Percentiles rank a stretch among this genome's conserved stretches.
Evolutionary conservation across 2,888 invertebrate genomes (phyloP).

Genomic region (Ypsolopha scabrella): DNA sequence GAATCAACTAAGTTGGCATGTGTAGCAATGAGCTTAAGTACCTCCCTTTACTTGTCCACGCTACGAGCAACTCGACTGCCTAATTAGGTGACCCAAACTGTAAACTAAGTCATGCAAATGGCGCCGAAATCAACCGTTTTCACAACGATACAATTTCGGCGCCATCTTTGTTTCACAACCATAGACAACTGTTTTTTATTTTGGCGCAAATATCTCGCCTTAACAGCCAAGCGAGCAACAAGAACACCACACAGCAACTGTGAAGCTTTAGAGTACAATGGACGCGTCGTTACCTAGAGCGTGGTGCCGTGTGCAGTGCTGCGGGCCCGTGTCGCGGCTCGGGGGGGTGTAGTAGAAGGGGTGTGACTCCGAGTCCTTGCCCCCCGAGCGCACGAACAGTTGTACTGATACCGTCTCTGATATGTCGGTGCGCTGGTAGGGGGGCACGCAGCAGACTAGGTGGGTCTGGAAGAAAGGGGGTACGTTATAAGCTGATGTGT

Average conservation of each 20-base stretch:
- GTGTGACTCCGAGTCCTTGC: constrained; percentile 88
- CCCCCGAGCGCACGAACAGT: constrained; percentile 85
- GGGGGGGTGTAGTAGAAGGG: constrained; percentile 83
- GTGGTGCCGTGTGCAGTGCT: constrained; percentile 40
- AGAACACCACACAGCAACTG: not conserved
- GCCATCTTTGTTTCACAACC: not conserved
- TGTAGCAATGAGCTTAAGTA: too few species aligned
- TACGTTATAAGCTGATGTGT: too few species aligned
- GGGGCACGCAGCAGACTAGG: constrained; percentile 87
- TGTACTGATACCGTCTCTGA: constrained; percentile 79
- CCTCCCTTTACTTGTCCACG: too few species aligned
- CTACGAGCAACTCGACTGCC: too few species aligned
- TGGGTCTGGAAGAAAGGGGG: constrained; percentile 74
- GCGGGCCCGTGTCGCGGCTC: constrained; percentile 32
- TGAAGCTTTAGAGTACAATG: not conserved
- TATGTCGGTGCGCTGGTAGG: constrained; percentile 77
- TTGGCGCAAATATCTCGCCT: not conserved
- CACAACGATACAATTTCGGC: too few species aligned
- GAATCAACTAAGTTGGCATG: too few species aligned
- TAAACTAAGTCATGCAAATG: too few species aligned
- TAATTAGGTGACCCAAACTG: too few species aligned
- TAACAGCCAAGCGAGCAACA: not conserved
- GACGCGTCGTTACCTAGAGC: constrained; percentile 25
- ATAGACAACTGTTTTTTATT: not conserved
- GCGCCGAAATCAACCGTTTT: too few species aligned